Evolutionary conservation across 2,888 invertebrate genomes (phyloP), one percentile per base, ranked within the genome.

Genomic region (Apotomis turbidana): DNA sequence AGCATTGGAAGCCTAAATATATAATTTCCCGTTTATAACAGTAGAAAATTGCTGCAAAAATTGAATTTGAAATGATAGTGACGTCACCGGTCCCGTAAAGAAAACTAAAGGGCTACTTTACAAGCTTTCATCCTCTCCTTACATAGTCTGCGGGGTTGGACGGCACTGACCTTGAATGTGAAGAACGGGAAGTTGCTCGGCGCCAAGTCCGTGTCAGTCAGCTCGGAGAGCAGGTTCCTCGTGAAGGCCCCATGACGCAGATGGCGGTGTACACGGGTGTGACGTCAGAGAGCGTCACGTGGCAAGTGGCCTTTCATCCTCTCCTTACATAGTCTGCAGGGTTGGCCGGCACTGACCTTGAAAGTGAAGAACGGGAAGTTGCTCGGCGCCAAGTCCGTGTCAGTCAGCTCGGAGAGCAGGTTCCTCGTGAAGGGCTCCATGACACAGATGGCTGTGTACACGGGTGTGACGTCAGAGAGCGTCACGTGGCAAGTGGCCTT

Each of bases 181-280:
- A 99, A 99, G 86, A 98, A 98, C 0, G 98, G 98, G 84, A 99
- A 99, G 83, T 96, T 96, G 68, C 96, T 95, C 0, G 97, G 96
- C 70, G 96, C 95, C 74, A 99, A 94, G 86, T 98, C 97, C 0
- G 97, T 96, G 81, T 99, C 99, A 0, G 99, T 98, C 61, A 99
- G 93, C 87, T 99, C 99, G 0, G 97, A 96, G 54, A 99, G 94
- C 13, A 99, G 93, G 74, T 96, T 96, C 78, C 98, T 95, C 0
- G 98, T 97, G 81, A 97, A 0, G 99, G 99, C 0, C 99, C 99
- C 94, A 99, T 96, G 68, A 99, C 95, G 82, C 98, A 98, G 74
- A 99, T 96, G 4, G 99, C 98, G 0, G 99, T 99, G 86, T 98
- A 99, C 95, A 98, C 97, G 9, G 98, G 98, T 0, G 99, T 99